A percentile compares a stretch with the other conserved stretches of the same genome.
Evolutionary conservation across 2,113 vertebrate species (phyloP).

Genomic region (Ellobius talpinus): DNA sequence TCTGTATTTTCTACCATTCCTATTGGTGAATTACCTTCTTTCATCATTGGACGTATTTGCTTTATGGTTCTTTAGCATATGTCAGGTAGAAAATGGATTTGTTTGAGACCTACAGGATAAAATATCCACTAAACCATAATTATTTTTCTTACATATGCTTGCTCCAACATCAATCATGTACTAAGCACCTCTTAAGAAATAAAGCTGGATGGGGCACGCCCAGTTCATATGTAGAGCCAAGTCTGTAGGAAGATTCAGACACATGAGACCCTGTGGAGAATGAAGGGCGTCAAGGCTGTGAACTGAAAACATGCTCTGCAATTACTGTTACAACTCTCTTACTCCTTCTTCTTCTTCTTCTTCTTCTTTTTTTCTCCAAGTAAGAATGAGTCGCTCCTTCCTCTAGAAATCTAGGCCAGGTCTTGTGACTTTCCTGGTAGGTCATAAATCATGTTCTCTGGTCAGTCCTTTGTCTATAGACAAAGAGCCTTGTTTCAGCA

Average conservation of each 20-base stretch:
- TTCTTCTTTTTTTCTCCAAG: background rate
- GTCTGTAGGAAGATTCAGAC: background rate
- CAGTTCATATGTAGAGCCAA: background rate
- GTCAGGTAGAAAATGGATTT: background rate
- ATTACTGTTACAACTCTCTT: background rate
- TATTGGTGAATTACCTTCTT: slow-evolving; percentile 50
- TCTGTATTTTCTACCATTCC: slow-evolving; percentile 52
- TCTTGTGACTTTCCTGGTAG: background rate
- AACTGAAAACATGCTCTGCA: background rate
- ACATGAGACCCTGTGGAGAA: background rate
- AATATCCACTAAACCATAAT: slow-evolving; percentile 6
- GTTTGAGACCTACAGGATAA: slow-evolving; percentile 1
- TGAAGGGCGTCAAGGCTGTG: background rate
- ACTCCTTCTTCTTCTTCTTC: background rate
- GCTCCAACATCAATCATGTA: background rate
- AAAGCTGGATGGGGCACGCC: background rate
- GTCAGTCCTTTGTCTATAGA: background rate
- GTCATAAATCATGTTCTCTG: background rate
- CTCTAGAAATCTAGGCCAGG: background rate
- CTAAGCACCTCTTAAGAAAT: slow-evolving; percentile 9
- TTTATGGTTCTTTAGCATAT: background rate
- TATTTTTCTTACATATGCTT: slow-evolving; percentile 2
- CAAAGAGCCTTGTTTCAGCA: background rate
- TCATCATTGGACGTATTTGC: background rate
- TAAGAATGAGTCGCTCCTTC: background rate